Conservation (phyloP, 1,140 invertebrate species). For the Kradibia gibbosae region DNA sequence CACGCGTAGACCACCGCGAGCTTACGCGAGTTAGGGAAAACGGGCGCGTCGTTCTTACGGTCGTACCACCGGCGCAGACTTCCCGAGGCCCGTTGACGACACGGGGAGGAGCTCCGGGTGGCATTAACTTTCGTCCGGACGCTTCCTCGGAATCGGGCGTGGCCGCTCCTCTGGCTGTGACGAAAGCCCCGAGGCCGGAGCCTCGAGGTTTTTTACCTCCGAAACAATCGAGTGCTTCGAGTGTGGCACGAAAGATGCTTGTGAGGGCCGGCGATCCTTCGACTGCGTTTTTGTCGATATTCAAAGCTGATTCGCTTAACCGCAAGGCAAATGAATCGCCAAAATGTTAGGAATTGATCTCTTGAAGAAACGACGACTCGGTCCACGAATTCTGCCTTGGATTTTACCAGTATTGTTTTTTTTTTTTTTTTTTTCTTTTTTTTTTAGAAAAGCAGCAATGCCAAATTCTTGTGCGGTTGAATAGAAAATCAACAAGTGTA, state of each 20-base stretch:
- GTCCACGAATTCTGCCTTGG: too few relatives aligned
- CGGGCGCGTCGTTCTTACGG: too few relatives aligned
- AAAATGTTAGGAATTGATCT: background rate
- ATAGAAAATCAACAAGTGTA: background rate
- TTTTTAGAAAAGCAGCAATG: background rate
- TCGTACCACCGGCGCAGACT: background rate
- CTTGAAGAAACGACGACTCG: background rate
- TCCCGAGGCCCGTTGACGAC: background rate
- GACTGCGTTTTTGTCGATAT: background rate
- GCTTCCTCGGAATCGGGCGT: too few relatives aligned
- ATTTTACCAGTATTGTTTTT: too few relatives aligned
- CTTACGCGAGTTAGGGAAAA: constrained; percentile 4
- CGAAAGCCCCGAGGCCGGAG: background rate
- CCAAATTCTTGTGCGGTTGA: background rate
- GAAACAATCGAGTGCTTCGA: too few relatives aligned
- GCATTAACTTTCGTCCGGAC: too few relatives aligned
- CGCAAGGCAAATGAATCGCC: background rate
- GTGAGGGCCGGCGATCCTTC: too few relatives aligned
- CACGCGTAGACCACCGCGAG: background rate
- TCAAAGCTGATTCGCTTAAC: background rate
- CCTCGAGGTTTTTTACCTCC: too few relatives aligned
- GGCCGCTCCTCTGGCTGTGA: too few relatives aligned
- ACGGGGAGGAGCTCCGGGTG: background rate
- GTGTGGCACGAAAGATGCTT: too few relatives aligned
- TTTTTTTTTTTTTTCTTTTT: too few relatives aligned